Evolutionary conservation across 2,888 invertebrate species (phyloP).

Genomic region (Tortricodes alternella): DNA sequence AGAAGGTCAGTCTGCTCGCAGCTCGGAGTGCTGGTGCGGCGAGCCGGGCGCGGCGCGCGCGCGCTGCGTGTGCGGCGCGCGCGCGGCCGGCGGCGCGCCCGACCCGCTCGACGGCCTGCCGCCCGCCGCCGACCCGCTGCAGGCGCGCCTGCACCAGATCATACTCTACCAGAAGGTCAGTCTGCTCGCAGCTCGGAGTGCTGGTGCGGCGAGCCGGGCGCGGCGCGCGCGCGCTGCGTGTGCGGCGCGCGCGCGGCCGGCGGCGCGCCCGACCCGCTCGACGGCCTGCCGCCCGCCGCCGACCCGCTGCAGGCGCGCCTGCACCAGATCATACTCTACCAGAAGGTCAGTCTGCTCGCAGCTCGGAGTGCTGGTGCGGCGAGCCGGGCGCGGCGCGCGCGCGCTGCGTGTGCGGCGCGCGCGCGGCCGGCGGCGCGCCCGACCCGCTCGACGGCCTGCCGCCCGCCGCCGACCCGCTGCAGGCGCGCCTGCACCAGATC

Average conservation of each 20-base stretch:
- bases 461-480: no score
- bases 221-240: constrained; percentile 40
- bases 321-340: constrained; percentile 91
- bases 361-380: no score
- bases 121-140: constrained; percentile 87
- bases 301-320: constrained; percentile 90
- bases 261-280: constrained; percentile 82
- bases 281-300: constrained; percentile 88
- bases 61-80: constrained; percentile 39
- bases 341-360: constrained; percentile 87
- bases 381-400: no score
- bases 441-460: no score
- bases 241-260: constrained; percentile 35
- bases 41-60: constrained; percentile 39
- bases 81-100: constrained; percentile 45
- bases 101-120: constrained; percentile 90
- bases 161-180: constrained; percentile 89
- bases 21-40: constrained; percentile 43
- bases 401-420: background rate
- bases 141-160: constrained; percentile 91
- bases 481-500: no score
- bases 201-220: no score
- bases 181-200: background rate
- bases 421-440: no score
- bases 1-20: constrained; percentile 82